Evolutionary conservation across 1,140 invertebrate genomes (phyloP).

Genomic region (Drosophila asahinai): DNA sequence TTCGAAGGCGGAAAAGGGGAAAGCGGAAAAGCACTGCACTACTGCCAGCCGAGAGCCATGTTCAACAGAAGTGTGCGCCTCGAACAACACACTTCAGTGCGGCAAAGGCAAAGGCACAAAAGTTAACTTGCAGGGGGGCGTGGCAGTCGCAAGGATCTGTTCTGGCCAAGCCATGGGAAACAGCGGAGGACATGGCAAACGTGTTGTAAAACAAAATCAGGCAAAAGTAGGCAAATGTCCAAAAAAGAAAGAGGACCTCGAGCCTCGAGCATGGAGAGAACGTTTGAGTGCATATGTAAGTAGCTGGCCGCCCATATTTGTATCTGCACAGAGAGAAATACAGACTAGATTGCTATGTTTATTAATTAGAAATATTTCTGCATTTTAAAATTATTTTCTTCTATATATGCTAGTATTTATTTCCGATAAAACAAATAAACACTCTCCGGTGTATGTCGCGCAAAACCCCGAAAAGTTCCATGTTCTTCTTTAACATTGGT

Average conservation of each 20-base stretch:
- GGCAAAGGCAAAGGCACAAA: constrained; percentile 71
- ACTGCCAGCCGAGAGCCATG: constrained; percentile 40
- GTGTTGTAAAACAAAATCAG: constrained; percentile 73
- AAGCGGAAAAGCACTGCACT: constrained; percentile 37
- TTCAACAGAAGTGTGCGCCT: constrained; percentile 67
- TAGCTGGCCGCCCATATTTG: constrained; percentile 46
- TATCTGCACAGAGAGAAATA: constrained; percentile 10
- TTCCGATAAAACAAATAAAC: too few relatives aligned
- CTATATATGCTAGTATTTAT: too few relatives aligned
- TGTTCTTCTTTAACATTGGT: too few relatives aligned
- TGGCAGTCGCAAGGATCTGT: constrained; percentile 4
- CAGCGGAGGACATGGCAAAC: constrained; percentile 54
- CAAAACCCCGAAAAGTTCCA: too few relatives aligned
- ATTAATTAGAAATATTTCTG: not conserved
- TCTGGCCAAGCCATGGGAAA: constrained; percentile 2
- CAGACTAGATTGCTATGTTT: not conserved
- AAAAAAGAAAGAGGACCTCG: constrained; percentile 32
- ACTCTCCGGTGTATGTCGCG: too few relatives aligned
- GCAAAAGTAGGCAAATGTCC: constrained; percentile 73
- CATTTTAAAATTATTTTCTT: not conserved
- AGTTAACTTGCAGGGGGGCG: constrained; percentile 27
- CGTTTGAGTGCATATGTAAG: constrained; percentile 77
- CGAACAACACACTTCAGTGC: constrained; percentile 73
- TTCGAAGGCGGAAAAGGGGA: not conserved
- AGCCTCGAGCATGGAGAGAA: constrained; percentile 37